Percentiles rank a stretch among this genome's conserved stretches.
These are phyloP conservation scores for Hiodon alosoides DNA, from an alignment of 2,113 vertebrate species.

Conservation along the genomic window DNA sequence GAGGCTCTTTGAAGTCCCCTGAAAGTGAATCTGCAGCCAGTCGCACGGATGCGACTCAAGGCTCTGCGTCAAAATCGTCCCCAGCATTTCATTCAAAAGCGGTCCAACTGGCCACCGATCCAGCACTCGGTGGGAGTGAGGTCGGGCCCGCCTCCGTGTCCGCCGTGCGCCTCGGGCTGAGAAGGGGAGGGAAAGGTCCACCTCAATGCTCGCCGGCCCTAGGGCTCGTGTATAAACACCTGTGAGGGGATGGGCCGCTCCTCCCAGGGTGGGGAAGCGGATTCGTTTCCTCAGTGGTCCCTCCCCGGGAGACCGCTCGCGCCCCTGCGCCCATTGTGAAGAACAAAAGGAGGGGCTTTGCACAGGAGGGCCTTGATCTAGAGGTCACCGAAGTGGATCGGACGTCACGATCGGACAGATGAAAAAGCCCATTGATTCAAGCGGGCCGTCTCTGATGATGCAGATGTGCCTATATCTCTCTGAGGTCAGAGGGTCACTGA, in stretches of 20 bases:
- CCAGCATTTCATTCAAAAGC: no score
- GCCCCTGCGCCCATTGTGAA: conserved; percentile 18
- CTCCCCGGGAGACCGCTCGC: background rate
- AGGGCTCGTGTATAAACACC: background rate
- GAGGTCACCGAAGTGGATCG: conserved; percentile 22
- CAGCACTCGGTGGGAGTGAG: no score
- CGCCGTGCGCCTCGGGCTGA: no score
- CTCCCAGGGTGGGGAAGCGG: background rate
- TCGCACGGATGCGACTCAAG: background rate
- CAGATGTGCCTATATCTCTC: background rate
- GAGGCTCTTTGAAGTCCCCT: background rate
- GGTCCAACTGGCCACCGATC: no score
- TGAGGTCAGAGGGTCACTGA: conserved; percentile 31
- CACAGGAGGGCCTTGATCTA: conserved; percentile 36
- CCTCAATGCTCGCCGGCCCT: no score
- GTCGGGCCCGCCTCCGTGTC: no score
- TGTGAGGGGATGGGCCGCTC: background rate
- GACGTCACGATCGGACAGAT: conserved; percentile 37
- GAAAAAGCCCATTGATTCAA: conserved; percentile 41
- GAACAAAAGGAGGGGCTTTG: conserved; percentile 26
- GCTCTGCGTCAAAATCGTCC: no score
- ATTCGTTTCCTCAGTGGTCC: no score
- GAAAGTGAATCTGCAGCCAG: background rate
- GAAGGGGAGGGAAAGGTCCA: no score
- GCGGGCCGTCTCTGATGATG: conserved; percentile 37